A percentile compares a stretch with the other conserved stretches of the same genome.
Evolutionary conservation across 2,888 invertebrate species (phyloP).

Genomic region (Drosophila percnosoma): DNA sequence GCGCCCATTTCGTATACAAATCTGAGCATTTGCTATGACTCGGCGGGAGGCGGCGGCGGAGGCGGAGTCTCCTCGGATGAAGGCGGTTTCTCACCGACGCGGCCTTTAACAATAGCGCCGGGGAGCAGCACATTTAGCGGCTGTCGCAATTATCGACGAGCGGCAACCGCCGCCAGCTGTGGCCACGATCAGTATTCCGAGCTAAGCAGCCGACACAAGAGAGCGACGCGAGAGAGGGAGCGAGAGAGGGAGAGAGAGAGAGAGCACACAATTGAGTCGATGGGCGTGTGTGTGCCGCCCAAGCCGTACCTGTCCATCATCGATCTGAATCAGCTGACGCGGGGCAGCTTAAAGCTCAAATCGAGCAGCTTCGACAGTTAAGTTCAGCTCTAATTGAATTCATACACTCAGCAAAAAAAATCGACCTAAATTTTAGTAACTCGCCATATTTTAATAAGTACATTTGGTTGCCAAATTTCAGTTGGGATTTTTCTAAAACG

Average conservation of each 20-base stretch:
- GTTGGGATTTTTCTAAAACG: background rate
- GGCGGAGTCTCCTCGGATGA: conserved; percentile 85
- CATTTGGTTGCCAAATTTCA: background rate
- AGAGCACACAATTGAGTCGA: conserved; percentile 52
- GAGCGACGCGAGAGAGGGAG: conserved; percentile 9
- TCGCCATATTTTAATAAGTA: background rate
- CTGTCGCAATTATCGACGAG: conserved; percentile 77
- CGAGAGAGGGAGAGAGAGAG: conserved; percentile 16
- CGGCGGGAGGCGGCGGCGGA: conserved; percentile 70
- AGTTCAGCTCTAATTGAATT: conserved; percentile 46
- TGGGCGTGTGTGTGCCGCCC: conserved; percentile 84
- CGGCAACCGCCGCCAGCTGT: conserved; percentile 52
- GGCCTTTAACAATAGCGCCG: conserved; percentile 73
- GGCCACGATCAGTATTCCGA: conserved; percentile 83
- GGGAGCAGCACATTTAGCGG: conserved; percentile 81
- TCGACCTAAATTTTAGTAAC: background rate
- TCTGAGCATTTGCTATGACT: conserved; percentile 86
- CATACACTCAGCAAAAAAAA: conserved; percentile 33
- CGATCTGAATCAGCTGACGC: conserved; percentile 89
- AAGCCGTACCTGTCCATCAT: conserved; percentile 90
- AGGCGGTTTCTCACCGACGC: conserved; percentile 83
- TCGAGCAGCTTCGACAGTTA: conserved; percentile 70
- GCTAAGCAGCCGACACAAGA: conserved; percentile 41
- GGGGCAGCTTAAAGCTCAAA: conserved; percentile 86
- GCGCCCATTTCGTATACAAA: conserved; percentile 86